Conservation (phyloP, 92 coral and sea anemone genomes). For the Umimayanthus kanabou region DNA sequence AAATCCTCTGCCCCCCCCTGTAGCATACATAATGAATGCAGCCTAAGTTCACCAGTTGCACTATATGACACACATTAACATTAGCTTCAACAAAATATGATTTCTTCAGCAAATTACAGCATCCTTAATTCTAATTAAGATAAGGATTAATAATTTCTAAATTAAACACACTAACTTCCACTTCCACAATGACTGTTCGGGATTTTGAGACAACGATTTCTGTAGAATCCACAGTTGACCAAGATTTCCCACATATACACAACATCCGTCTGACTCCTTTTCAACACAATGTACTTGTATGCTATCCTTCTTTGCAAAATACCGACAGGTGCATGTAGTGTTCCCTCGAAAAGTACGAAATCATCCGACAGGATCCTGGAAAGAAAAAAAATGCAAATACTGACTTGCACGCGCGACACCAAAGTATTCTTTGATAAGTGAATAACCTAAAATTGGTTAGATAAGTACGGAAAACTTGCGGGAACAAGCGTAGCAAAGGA, state of each 20-base stretch:
- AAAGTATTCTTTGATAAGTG: neutral
- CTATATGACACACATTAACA: too few species aligned
- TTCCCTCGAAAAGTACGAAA: slow-evolving; percentile 17
- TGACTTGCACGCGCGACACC: neutral
- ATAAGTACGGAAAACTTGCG: neutral
- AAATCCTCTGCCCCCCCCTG: too few species aligned
- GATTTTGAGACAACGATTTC: slow-evolving; percentile 23
- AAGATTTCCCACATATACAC: slow-evolving; percentile 17
- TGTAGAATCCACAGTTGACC: neutral
- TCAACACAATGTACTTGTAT: slow-evolving; percentile 34
- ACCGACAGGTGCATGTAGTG: neutral
- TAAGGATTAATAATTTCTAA: neutral
- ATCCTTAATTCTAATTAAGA: neutral
- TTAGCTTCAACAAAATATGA: too few species aligned
- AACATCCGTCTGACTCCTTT: neutral
- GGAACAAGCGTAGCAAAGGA: neutral
- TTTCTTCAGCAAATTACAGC: neutral
- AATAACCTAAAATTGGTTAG: neutral
- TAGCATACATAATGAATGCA: too few species aligned
- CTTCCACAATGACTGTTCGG: neutral
- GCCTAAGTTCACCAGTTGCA: too few species aligned
- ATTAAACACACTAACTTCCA: slow-evolving; percentile 10
- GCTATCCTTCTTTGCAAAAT: neutral
- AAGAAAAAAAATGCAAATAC: neutral
- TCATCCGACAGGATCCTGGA: neutral